These are phyloP conservation scores for Sturnira hondurensis DNA, from an alignment of 2,113 vertebrate genomes.

Conservation along the genomic window DNA sequence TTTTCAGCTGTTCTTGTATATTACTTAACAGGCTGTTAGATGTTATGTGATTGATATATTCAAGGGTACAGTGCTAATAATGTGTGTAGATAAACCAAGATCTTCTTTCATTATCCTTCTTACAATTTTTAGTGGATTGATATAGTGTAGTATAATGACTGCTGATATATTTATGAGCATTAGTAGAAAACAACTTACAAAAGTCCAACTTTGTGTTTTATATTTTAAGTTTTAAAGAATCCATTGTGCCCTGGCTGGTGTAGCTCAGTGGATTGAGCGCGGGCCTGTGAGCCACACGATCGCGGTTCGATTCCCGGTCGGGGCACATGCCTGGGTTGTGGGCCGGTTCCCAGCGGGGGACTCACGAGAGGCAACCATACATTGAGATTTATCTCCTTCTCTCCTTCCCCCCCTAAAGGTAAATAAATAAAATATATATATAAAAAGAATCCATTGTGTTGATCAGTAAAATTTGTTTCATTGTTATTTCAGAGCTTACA, in stretches of 20 bases:
- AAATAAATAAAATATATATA: no score
- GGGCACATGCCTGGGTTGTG: no score
- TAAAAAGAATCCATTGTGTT: not conserved
- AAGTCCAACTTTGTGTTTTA: not conserved
- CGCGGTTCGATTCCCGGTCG: no score
- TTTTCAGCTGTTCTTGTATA: not conserved
- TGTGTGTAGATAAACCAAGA: not conserved
- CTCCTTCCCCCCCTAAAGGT: no score
- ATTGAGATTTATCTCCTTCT: no score
- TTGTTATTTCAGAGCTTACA: no score
- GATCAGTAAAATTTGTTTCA: no score
- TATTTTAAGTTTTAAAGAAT: not conserved
- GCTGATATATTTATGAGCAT: not conserved
- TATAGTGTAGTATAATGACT: not conserved
- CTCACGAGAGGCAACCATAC: no score
- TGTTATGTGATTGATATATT: not conserved
- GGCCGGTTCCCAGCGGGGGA: no score
- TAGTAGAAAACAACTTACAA: not conserved
- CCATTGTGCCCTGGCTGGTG: no score
- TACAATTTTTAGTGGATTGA: not conserved
- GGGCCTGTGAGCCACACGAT: no score
- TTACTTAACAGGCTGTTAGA: not conserved
- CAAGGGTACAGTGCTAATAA: not conserved
- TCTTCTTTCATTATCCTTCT: not conserved
- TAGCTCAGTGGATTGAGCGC: no score